Evolutionary conservation across 2,888 invertebrate species (phyloP), one percentile per base, ranked within the genome.

Genomic region (Apamea sordens): DNA sequence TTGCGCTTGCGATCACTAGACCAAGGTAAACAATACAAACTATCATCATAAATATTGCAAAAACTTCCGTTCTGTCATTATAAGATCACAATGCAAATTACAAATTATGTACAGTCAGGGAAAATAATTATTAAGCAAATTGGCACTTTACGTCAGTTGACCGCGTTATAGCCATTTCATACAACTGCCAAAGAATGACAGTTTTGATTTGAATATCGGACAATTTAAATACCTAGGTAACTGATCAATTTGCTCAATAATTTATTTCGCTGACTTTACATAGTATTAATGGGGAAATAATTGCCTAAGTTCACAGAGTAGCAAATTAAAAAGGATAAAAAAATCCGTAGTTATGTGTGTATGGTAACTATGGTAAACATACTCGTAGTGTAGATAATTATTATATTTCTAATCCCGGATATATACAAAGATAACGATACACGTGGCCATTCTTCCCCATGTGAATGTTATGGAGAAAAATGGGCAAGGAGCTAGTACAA

Each of bases 281-380:
- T 32, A 24, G 15, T 32, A 69, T 5, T 50, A 50, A 50, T 70
- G 50, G 24, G 2, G 2, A 70, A 50, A 32, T 70, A 70, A 70
- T 70, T 70, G 32, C 24, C 69, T 70, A 50, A 15, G 70, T 70
- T 50, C 70, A 70, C 24, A 32, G 50, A 50, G 50, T 15, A 70
- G 32, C 50, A 50, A 70, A 70, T 50, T 50, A 70, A 32, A 50
- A 70, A 32, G 13, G 50, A 50, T 32, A 24, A 70, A 50, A 32
- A 70, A 70, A 24, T 32, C 5, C 2, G 2, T 47, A 21, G 8
- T 3, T 18, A 21, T 64, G 64, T 32, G 21, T 44, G 28, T 28
- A 69, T 13, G 13, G 13, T 47, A 21, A 28, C 47, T 3, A 47
- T 24, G 21, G 13, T 24, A 24, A 69, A 21, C 13, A 69, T 28